Evolutionary conservation across 1,140 invertebrate species (phyloP).

Genomic region (Riptortus pedestris): DNA sequence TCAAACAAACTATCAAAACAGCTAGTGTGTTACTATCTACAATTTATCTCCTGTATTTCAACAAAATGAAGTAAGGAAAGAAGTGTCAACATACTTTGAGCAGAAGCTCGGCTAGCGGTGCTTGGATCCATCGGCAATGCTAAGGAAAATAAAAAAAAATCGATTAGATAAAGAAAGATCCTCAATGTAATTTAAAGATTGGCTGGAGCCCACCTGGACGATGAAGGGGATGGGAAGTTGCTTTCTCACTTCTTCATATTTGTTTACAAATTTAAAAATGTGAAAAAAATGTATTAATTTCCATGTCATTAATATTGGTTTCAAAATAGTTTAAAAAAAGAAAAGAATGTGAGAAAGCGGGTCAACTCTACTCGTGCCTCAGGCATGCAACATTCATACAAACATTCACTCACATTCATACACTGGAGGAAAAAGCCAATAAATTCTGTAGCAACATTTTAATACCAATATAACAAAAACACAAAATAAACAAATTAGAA

Average conservation of each 20-base stretch:
- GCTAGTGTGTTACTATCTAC: no score
- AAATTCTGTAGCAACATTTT: no score
- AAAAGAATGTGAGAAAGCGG: constrained; percentile 12
- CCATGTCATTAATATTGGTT: neutral
- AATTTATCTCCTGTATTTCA: no score
- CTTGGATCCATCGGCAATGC: neutral
- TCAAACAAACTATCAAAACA: no score
- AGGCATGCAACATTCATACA: neutral
- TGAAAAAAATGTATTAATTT: no score
- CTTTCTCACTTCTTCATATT: constrained; percentile 7
- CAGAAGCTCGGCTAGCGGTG: neutral
- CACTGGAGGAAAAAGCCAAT: constrained; percentile 6
- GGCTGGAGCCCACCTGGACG: constrained; percentile 12
- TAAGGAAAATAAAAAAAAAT: neutral
- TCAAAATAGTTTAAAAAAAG: neutral
- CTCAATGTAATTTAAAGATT: constrained; percentile 5
- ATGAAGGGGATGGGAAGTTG: constrained; percentile 5
- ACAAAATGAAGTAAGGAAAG: no score
- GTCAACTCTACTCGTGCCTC: constrained; percentile 11
- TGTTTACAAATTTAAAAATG: neutral
- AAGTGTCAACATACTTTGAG: constrained; percentile 12
- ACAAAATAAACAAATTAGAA: no score
- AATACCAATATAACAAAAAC: no score
- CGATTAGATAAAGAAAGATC: neutral
- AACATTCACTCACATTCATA: neutral